Conservation (phyloP, 2,113 vertebrate species). For the Pardalotus punctatus region DNA sequence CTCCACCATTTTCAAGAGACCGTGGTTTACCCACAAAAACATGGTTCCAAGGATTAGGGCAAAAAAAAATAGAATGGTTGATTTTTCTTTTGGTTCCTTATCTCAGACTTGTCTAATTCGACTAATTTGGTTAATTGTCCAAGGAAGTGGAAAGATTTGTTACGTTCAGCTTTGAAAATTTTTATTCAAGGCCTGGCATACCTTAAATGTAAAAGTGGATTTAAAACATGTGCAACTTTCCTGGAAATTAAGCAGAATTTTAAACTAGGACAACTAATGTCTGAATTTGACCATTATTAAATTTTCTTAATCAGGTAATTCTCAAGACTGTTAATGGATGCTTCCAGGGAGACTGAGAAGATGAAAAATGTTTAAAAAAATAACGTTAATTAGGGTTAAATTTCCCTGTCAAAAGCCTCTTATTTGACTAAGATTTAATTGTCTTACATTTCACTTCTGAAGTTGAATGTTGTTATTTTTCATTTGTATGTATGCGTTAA, state of each 20-base stretch:
- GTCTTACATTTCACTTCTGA: not conserved
- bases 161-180: not conserved
- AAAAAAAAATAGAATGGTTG: too few species aligned
- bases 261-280: not conserved
- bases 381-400: not conserved
- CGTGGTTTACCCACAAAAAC: not conserved
- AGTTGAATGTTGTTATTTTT: not conserved
- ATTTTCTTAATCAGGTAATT: not conserved
- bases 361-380: not conserved
- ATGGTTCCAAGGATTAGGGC: not conserved
- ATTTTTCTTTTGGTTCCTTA: not conserved
- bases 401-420: not conserved
- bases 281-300: not conserved
- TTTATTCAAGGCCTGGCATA: not conserved
- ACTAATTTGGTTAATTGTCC: not conserved
- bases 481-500: not conserved
- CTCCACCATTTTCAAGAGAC: not conserved
- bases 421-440: not conserved
- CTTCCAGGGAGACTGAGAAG: not conserved
- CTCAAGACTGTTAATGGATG: rapidly evolving
- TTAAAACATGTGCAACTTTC: not conserved
- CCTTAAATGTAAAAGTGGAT: not conserved
- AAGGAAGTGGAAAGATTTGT: not conserved
- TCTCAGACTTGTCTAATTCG: not conserved
- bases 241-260: not conserved